Evolutionary conservation across 2,113 vertebrate genomes (phyloP).

Genomic region (Dicrurus megarhynchus): DNA sequence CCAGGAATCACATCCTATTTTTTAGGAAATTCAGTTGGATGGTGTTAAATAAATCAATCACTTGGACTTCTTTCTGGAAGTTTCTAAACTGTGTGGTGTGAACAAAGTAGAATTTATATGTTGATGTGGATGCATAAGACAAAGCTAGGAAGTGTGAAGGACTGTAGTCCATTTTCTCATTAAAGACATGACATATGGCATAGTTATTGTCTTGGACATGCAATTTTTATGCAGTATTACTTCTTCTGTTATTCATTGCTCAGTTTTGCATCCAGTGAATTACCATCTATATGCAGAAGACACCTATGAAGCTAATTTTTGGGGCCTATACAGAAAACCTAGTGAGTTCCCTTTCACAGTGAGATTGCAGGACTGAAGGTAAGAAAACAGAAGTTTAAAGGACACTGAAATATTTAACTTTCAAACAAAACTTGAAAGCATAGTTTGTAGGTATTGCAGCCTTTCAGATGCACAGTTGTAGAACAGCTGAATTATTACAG

Average conservation of each 20-base stretch:
- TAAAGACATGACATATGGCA: background rate
- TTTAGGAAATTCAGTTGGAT: background rate
- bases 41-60: background rate
- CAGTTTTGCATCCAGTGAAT: background rate
- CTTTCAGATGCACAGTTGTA: background rate
- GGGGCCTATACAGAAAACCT: background rate
- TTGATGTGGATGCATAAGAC: background rate
- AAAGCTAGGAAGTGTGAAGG: background rate
- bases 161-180: background rate
- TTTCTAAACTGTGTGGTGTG: background rate
- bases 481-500: constrained; percentile 6
- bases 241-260: background rate
- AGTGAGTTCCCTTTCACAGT: background rate
- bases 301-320: background rate
- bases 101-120: background rate
- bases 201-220: background rate
- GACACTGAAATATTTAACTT: background rate
- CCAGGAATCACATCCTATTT: background rate
- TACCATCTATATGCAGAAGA: background rate
- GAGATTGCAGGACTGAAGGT: background rate
- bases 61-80: background rate
- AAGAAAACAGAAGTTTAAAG: background rate
- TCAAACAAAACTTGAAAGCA: background rate
- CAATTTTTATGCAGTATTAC: background rate
- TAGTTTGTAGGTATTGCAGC: background rate